These are phyloP conservation scores for Austrolebias charrua DNA, from an alignment of 2,797 vertebrate species.

Conservation along the genomic window DNA sequence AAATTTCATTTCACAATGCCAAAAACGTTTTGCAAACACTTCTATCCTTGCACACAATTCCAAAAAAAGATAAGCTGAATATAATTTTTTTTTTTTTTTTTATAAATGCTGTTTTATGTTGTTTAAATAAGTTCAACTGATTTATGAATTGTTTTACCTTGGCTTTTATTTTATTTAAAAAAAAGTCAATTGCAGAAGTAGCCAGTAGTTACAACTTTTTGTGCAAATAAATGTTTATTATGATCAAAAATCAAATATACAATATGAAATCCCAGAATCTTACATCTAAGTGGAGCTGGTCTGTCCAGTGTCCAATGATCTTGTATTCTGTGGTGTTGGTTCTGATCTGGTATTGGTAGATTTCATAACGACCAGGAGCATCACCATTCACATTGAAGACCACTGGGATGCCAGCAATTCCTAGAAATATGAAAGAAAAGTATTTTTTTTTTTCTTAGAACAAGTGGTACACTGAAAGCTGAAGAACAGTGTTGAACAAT, in stretches of 20 bases:
- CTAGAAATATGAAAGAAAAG: slow-evolving; percentile 63
- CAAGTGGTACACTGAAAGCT: not conserved
- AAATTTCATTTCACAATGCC: too few species aligned
- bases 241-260: not conserved
- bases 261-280: slow-evolving; percentile 33
- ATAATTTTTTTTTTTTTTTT: too few species aligned
- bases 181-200: too few species aligned
- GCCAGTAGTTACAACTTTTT: too few species aligned
- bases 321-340: slow-evolving; percentile 88
- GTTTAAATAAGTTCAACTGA: too few species aligned
- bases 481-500: not conserved
- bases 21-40: too few species aligned
- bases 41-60: too few species aligned
- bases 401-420: slow-evolving; percentile 92
- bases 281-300: slow-evolving; percentile 89
- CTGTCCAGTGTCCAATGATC: slow-evolving; percentile 91
- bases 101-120: too few species aligned
- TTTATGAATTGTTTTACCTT: too few species aligned
- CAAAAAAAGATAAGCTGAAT: too few species aligned
- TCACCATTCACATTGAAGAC: slow-evolving; percentile 95
- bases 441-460: not conserved
- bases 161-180: too few species aligned
- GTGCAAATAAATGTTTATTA: not conserved
- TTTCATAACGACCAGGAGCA: slow-evolving; percentile 91
- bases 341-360: slow-evolving; percentile 94